Percentiles rank a stretch among this genome's conserved stretches.
phyloP scores from a whole-genome alignment of 2,888 invertebrate genomes.

The Drosophila helvetica region DNA sequence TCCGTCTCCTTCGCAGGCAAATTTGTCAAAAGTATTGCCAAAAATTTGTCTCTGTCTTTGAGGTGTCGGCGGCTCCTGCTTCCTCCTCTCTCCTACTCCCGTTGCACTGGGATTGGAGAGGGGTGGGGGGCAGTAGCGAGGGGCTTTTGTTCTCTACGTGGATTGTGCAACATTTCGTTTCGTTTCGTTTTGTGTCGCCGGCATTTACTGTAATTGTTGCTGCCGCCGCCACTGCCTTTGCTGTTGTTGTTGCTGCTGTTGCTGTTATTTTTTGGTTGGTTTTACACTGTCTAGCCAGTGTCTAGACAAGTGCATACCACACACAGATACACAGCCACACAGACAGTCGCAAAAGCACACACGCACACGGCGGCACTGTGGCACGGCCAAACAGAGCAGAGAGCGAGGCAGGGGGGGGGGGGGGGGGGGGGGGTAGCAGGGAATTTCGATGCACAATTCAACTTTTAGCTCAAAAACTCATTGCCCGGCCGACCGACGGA shows the following conservation, averaged over 20 bases:
- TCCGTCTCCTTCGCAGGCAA: slow-evolving; percentile 13
- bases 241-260: slow-evolving; percentile 36
- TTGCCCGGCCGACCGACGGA: slow-evolving; percentile 62
- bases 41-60: slow-evolving; percentile 63
- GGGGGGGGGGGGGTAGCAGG: not conserved
- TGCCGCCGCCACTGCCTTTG: not conserved
- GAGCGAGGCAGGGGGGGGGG: slow-evolving; percentile 17
- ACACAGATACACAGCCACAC: slow-evolving; percentile 56
- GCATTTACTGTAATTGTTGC: slow-evolving; percentile 63
- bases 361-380: slow-evolving; percentile 3
- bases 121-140: not conserved
- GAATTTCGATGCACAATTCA: slow-evolving; percentile 78
- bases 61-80: slow-evolving; percentile 13
- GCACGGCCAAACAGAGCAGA: not conserved
- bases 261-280: slow-evolving; percentile 80
- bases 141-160: slow-evolving; percentile 36
- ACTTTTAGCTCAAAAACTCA: slow-evolving; percentile 79
- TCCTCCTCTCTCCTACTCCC: not conserved
- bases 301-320: slow-evolving; percentile 82
- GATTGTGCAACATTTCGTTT: slow-evolving; percentile 76
- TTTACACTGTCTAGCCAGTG: slow-evolving; percentile 83
- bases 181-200: slow-evolving; percentile 76
- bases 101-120: not conserved
- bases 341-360: slow-evolving; percentile 3
- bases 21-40: slow-evolving; percentile 59